Evolutionary conservation across 1,140 invertebrate genomes (phyloP).

Genomic region (Branchinecta lynchi): DNA sequence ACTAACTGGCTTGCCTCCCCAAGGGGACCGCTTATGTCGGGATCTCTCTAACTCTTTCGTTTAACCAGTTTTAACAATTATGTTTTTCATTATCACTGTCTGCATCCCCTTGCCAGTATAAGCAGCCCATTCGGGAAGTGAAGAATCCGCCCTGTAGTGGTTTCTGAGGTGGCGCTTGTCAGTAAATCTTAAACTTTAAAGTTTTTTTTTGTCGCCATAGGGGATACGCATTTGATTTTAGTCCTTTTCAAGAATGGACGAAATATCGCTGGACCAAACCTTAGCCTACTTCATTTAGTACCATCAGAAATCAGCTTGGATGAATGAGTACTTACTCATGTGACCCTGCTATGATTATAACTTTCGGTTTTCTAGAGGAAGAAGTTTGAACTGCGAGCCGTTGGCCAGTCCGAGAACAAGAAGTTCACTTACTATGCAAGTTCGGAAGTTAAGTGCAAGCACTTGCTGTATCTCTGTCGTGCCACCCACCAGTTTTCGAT

Average conservation of each 20-base stretch:
- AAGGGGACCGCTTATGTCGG: too few species aligned
- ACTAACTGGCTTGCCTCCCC: too few species aligned
- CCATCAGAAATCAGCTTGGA: background rate
- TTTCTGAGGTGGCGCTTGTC: too few species aligned
- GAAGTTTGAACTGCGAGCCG: conserved; percentile 85
- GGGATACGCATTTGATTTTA: background rate
- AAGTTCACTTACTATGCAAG: conserved; percentile 77
- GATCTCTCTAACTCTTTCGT: too few species aligned
- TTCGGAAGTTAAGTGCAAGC: conserved; percentile 79
- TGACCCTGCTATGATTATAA: background rate
- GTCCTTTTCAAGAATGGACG: conserved; percentile 1
- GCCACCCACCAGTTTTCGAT: conserved; percentile 88
- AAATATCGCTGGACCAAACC: too few species aligned
- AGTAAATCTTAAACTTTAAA: too few species aligned
- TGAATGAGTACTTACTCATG: background rate
- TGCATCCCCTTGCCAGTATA: too few species aligned
- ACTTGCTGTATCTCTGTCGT: conserved; percentile 68
- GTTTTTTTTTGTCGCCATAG: too few species aligned
- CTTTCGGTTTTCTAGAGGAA: conserved; percentile 47
- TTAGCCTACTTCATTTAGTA: background rate
- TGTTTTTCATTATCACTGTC: too few species aligned
- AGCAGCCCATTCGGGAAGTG: too few species aligned
- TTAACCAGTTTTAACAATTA: too few species aligned
- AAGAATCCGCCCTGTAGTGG: too few species aligned
- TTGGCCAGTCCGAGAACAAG: conserved; percentile 41